Base-by-base conservation (phyloP, 2,113 vertebrate species). In the Stegostoma tigrinum region DNA sequence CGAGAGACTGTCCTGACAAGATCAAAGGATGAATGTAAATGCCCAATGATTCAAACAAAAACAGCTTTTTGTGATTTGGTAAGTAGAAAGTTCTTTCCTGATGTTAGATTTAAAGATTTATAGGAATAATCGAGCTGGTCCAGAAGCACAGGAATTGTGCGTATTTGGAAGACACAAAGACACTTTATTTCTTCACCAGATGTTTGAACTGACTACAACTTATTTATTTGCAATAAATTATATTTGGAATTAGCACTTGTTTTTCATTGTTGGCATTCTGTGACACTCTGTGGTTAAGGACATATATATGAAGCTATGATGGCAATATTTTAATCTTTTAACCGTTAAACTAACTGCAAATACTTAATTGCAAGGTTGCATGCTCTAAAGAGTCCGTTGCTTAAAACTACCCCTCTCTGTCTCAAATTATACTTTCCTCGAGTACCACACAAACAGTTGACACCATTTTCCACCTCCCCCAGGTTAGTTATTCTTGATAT, bases 21-120 rank as follows among this genome's bases (percentile, higher is more conserved):
- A 72, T 52, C 45, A 95, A 95, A 70, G 42, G 19, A 95, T 95
- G 94, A 95, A 75, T 48, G 17, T 45, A 27, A 34, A 72, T 67
- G 61, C 61, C 89, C 89, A 66, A 12, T 15, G 19, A 93, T 38
- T 38, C 48, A 21, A 66, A 93, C 21, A 38, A 93, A 93, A 66
- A 38, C 30, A 72, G 68, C 27, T 95, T 72, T 48, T 34, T 95
- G 42, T 95, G 94, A 95, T 75, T 95, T 75, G 94, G 94, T 48
- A 95, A 64, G 55, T 52, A 61, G 52, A 90, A 90, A 5, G 55
- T 4, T 19, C 68, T 95, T 95, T 45, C 38, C 94, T 70, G 94
- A 52, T 95, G 68, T 72, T 95, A 95, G 45, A 45, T 95, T 67
- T 67, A 67, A 91, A 24, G 90, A 66, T 94, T 95, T 95, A 95